Evolutionary conservation across 2,113 vertebrate genomes (phyloP).

Genomic region (Gadus macrocephalus): DNA sequence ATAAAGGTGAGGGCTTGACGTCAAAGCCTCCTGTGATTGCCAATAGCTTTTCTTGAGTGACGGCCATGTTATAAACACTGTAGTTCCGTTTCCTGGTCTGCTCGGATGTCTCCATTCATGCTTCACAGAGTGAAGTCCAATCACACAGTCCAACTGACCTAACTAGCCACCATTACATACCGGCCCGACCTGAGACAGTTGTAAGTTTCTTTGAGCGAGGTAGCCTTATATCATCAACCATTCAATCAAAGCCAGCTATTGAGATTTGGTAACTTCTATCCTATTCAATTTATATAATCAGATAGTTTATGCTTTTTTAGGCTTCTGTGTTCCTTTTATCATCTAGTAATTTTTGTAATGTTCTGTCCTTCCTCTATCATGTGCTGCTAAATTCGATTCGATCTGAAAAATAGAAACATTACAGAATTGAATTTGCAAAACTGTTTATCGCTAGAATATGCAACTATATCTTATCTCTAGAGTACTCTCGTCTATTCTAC

Average conservation of each 20-base stretch:
- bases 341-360: no score
- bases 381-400: no score
- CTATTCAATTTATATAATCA: no score
- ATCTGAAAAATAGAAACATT: no score
- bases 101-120: neutral
- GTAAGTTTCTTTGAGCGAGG: neutral
- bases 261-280: neutral
- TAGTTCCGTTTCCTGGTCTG: neutral
- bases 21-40: constrained; percentile 17
- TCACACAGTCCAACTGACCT: neutral
- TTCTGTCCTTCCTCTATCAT: no score
- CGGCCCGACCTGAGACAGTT: neutral
- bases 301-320: no score
- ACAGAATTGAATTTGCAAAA: no score
- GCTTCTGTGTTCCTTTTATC: no score
- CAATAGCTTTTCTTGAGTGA: constrained; percentile 17
- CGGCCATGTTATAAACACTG: constrained; percentile 7
- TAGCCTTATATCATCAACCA: neutral
- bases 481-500: no score
- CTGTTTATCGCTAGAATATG: no score
- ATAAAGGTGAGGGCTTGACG: constrained; percentile 6
- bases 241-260: neutral
- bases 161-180: neutral
- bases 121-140: neutral
- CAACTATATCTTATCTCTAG: no score